Evolutionary conservation across 2,113 vertebrate genomes (phyloP).

Genomic region (Oryzias celebensis): DNA sequence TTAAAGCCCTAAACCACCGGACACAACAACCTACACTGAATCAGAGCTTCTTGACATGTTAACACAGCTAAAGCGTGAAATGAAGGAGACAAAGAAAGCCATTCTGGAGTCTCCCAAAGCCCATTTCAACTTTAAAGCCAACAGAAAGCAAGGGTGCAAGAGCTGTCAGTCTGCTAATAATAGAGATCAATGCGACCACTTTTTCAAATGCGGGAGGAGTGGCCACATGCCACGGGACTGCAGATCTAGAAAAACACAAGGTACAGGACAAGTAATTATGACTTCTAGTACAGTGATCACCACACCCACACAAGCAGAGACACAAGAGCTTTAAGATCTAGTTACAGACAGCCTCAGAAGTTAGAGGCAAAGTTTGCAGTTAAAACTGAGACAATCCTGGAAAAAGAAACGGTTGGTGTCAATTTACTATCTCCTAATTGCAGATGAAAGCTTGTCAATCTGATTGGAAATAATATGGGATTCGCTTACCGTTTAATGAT

Average conservation of each 20-base stretch:
- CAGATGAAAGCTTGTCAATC: background rate
- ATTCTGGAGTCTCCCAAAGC: background rate
- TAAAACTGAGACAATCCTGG: background rate
- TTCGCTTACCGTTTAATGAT: background rate
- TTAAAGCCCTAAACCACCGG: too few species aligned
- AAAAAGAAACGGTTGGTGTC: background rate
- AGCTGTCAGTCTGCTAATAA: too few species aligned
- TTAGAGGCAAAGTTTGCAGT: background rate
- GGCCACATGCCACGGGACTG: slow-evolving; percentile 12
- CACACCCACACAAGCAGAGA: background rate
- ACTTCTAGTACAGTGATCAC: background rate
- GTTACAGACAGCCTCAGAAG: background rate
- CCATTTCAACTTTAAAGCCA: too few species aligned
- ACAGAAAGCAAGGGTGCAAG: too few species aligned
- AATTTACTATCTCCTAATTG: background rate
- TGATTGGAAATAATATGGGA: background rate
- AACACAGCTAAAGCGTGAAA: too few species aligned
- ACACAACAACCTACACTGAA: too few species aligned
- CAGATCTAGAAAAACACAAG: background rate
- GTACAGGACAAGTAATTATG: background rate
- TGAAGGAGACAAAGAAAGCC: too few species aligned
- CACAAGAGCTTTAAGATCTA: background rate
- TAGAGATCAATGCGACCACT: slow-evolving; percentile 16
- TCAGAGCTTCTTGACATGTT: too few species aligned
- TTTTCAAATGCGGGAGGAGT: slow-evolving; percentile 44